Percentiles rank a stretch among this genome's conserved stretches.
Conservation (phyloP, 2,888 invertebrate genomes). For the Andrena trimmerana region DNA sequence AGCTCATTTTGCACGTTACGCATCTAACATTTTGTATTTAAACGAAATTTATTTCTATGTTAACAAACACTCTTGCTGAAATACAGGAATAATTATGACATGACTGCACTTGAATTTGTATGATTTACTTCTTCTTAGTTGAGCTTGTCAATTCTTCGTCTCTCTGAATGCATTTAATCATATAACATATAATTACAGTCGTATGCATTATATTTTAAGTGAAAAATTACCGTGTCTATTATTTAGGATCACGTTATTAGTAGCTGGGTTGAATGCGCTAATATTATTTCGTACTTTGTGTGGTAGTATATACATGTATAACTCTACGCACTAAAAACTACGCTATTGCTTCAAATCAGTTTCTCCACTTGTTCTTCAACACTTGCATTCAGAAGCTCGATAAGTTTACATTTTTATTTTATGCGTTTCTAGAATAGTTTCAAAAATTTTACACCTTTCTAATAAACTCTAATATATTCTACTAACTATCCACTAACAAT, state of each 20-base stretch:
- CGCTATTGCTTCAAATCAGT: conserved; percentile 15
- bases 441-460: background rate
- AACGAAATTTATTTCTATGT: conserved; percentile 26
- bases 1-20: conserved; percentile 40
- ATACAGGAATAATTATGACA: background rate
- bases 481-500: conserved; percentile 19
- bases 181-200: background rate
- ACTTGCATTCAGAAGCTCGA: background rate
- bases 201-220: background rate
- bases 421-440: background rate
- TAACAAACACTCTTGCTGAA: conserved; percentile 15
- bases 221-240: background rate
- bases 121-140: background rate
- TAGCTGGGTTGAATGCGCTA: conserved; percentile 4
- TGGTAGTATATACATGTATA: background rate
- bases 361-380: background rate
- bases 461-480: conserved; percentile 1
- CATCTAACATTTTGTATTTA: conserved; percentile 21
- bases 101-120: conserved; percentile 10
- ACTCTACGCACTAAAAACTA: conserved; percentile 8
- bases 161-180: conserved; percentile 3
- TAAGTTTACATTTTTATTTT: background rate
- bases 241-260: background rate
- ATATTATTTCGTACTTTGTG: background rate
- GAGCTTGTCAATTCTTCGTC: conserved; percentile 18